phyloP scores from a whole-genome alignment of 1,140 invertebrate species.

The Bradynema listronoti region DNA sequence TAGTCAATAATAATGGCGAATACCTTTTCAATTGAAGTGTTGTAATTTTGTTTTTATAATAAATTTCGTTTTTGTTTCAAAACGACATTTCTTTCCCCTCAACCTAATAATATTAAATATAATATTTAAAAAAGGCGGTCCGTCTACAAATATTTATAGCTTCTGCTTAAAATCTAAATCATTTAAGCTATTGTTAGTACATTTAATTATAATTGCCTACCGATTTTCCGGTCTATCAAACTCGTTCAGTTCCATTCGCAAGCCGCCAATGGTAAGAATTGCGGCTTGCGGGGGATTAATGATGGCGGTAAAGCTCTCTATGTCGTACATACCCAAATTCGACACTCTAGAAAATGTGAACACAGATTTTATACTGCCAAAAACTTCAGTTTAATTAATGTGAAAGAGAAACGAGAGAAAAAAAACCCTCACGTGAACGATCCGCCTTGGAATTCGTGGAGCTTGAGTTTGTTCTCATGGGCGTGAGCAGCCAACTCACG shows the following conservation, averaged over 20 bases:
- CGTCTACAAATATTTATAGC: background rate
- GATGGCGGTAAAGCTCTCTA: constrained; percentile 67
- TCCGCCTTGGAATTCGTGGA: constrained; percentile 88
- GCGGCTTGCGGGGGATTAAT: constrained; percentile 69
- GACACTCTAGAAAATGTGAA: constrained; percentile 65
- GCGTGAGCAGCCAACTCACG: constrained; percentile 79
- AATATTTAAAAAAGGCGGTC: background rate
- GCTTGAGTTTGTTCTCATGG: constrained; percentile 81
- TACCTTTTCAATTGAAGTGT: no score
- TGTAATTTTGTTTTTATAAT: background rate
- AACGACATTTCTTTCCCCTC: background rate
- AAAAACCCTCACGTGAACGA: constrained; percentile 51
- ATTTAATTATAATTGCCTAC: constrained; percentile 15
- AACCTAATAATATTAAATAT: background rate
- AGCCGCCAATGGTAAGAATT: constrained; percentile 66
- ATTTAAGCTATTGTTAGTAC: background rate
- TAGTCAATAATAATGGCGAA: no score
- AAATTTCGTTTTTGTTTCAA: background rate
- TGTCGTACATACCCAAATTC: constrained; percentile 95
- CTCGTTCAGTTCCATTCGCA: constrained; percentile 62
- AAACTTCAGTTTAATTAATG: no score
- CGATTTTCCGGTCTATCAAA: constrained; percentile 42
- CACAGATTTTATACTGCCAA: background rate
- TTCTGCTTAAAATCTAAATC: background rate
- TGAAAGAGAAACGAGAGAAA: no score